phyloP scores from a whole-genome alignment of 2,888 invertebrate genomes.

The Steinernema carpocapsae region DNA sequence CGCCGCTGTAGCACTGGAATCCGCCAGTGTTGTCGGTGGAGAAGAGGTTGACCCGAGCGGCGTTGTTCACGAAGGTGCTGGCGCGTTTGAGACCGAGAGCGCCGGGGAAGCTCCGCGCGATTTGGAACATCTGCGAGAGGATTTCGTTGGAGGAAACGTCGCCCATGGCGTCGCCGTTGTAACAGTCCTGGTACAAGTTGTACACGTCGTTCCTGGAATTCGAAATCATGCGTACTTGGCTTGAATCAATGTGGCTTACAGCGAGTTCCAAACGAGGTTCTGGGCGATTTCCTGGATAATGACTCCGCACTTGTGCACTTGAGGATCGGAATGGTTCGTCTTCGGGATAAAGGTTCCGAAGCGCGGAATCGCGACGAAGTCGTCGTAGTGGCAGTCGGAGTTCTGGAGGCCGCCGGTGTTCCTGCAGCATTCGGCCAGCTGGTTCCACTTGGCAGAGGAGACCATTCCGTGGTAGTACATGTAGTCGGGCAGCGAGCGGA shows the following conservation, averaged over 20 bases:
- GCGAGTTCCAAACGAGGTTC: background rate
- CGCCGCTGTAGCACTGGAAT: constrained; percentile 57
- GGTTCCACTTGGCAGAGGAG: constrained; percentile 41
- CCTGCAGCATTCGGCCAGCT: constrained; percentile 24
- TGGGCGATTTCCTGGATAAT: constrained; percentile 21
- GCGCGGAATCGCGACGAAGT: constrained; percentile 23
- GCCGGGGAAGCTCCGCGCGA: background rate
- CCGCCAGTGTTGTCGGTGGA: constrained; percentile 62
- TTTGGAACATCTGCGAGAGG: background rate
- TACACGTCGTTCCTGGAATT: constrained; percentile 56
- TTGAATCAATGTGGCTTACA: background rate
- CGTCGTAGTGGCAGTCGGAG: constrained; percentile 24
- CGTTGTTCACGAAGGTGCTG: constrained; percentile 32
- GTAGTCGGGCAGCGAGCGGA: constrained; percentile 57
- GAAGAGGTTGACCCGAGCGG: constrained; percentile 51
- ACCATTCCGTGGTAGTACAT: constrained; percentile 52
- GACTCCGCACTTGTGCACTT: constrained; percentile 3
- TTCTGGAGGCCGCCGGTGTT: constrained; percentile 4
- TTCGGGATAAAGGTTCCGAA: constrained; percentile 15
- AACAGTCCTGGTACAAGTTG: constrained; percentile 64
- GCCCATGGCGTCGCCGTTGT: constrained; percentile 32
- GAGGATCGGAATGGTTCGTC: background rate
- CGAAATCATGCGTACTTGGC: no score
- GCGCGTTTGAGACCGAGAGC: background rate
- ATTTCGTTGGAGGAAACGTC: background rate